Conservation (phyloP, 2,888 invertebrate species). For the Sphecodes monilicornis region DNA sequence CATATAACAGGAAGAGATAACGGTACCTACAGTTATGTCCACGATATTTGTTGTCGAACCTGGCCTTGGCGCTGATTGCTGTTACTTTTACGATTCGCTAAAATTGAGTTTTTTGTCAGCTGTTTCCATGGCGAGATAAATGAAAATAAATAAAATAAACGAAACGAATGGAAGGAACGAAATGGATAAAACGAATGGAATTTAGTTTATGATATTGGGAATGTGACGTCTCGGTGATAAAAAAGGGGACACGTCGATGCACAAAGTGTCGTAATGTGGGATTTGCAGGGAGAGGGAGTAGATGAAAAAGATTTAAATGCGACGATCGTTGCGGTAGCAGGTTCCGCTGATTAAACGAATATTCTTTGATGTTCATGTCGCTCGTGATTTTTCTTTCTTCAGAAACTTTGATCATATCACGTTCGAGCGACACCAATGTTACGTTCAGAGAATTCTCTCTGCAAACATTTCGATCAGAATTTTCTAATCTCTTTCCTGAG, state of each 20-base stretch:
- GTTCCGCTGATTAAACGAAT: conserved; percentile 8
- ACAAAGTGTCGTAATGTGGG: background rate
- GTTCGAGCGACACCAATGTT: background rate
- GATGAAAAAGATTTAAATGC: background rate
- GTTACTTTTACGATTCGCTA: background rate
- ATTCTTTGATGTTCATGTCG: background rate
- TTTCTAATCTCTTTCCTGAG: too few relatives aligned
- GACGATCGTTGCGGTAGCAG: too few relatives aligned
- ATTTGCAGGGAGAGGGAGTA: background rate
- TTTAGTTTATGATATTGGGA: conserved; percentile 16
- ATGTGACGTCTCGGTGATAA: background rate
- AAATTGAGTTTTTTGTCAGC: background rate
- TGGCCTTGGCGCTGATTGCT: background rate
- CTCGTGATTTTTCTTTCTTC: background rate
- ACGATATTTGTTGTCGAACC: background rate
- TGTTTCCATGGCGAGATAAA: background rate
- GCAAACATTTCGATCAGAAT: too few relatives aligned
- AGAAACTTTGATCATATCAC: background rate
- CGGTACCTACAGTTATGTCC: conserved; percentile 4
- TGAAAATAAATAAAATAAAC: background rate
- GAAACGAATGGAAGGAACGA: background rate
- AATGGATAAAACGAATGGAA: background rate
- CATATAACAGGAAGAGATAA: conserved; percentile 6
- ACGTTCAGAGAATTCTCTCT: too few relatives aligned
- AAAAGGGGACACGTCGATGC: background rate